These are phyloP conservation scores for Zaprionus taronus DNA, from an alignment of 1,140 invertebrate species.

Conservation along the genomic window DNA sequence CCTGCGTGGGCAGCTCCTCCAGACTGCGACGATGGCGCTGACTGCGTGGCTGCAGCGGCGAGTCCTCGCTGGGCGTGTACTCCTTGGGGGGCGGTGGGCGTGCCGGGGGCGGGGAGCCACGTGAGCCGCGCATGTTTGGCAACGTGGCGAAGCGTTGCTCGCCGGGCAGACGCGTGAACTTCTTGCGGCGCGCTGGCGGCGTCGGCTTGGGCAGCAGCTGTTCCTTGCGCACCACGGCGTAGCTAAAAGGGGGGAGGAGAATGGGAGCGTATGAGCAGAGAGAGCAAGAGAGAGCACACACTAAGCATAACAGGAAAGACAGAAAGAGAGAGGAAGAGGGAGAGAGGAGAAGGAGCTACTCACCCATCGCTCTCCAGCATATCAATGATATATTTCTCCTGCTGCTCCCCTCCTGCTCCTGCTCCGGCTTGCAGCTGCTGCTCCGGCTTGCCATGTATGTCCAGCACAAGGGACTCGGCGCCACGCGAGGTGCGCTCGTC, in stretches of 20 bases:
- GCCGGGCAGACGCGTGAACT: slow-evolving; percentile 82
- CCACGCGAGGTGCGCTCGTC: slow-evolving; percentile 90
- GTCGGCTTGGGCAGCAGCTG: slow-evolving; percentile 86
- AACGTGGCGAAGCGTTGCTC: slow-evolving; percentile 86
- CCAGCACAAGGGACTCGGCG: slow-evolving; percentile 87
- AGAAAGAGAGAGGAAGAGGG: background rate
- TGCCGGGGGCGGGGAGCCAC: slow-evolving; percentile 78
- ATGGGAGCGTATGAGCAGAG: background rate
- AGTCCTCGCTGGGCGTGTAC: slow-evolving; percentile 73
- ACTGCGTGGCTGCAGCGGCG: slow-evolving; percentile 60
- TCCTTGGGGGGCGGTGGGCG: slow-evolving; percentile 68
- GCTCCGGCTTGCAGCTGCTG: slow-evolving; percentile 38
- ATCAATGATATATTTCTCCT: slow-evolving; percentile 84
- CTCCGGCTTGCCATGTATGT: slow-evolving; percentile 73
- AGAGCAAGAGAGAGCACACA: slow-evolving; percentile 56
- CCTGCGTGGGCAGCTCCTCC: slow-evolving; percentile 52
- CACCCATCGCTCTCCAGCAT: slow-evolving; percentile 85
- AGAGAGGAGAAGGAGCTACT: slow-evolving; percentile 50
- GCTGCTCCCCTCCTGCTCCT: slow-evolving; percentile 63
- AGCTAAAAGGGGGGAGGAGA: slow-evolving; percentile 53
- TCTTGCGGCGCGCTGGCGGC: slow-evolving; percentile 85
- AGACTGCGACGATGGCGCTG: slow-evolving; percentile 52
- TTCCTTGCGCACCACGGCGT: slow-evolving; percentile 85
- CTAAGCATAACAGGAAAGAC: slow-evolving; percentile 43
- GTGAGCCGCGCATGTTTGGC: slow-evolving; percentile 84